Conservation (phyloP, 2,113 vertebrate genomes). For the Sciurus niger region DNA sequence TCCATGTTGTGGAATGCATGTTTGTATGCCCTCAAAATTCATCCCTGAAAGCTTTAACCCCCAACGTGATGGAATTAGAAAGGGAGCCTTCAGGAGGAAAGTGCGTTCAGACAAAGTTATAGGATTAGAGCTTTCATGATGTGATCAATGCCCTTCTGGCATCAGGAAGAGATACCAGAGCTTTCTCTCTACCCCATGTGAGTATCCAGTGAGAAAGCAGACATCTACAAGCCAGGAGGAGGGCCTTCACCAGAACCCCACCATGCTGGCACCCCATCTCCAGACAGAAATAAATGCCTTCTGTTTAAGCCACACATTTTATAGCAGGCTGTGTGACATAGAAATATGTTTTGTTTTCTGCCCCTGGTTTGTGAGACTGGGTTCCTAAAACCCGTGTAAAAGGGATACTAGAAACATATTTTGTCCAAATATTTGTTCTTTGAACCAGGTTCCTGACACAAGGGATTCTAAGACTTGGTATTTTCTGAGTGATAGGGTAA, state of each 20-base stretch:
- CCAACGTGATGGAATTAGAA: background rate
- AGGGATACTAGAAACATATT: background rate
- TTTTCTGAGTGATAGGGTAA: background rate
- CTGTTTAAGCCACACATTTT: background rate
- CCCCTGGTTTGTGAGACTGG: background rate
- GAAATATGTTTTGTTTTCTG: background rate
- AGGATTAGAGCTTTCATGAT: rapidly evolving
- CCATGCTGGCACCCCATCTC: background rate
- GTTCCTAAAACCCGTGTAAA: background rate
- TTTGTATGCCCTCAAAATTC: background rate
- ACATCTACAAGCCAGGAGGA: background rate
- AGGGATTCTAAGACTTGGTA: background rate
- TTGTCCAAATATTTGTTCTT: background rate
- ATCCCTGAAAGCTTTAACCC: background rate
- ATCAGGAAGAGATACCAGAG: background rate
- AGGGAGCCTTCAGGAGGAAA: background rate
- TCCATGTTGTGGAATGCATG: background rate
- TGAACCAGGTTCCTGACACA: background rate
- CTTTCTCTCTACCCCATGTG: background rate
- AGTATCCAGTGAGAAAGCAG: background rate
- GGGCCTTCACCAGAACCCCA: background rate
- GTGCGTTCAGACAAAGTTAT: background rate
- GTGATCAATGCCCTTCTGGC: background rate
- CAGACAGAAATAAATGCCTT: background rate
- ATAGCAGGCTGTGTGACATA: background rate